These are phyloP conservation scores for Protaetia brevitarsis DNA, from an alignment of 1,140 invertebrate species.

Conservation along the genomic window DNA sequence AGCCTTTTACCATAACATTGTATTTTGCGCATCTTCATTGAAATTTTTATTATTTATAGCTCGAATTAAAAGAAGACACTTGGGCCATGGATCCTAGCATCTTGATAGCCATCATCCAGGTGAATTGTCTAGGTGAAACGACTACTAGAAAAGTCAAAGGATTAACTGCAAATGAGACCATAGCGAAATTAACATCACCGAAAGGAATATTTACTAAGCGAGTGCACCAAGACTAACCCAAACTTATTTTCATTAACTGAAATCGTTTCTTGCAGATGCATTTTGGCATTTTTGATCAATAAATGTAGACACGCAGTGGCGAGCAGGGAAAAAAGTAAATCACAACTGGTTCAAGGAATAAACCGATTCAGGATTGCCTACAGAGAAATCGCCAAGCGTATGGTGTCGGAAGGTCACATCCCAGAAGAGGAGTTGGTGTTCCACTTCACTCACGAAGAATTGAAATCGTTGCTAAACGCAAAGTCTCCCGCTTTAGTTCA, in stretches of 20 bases:
- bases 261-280: conserved; percentile 48
- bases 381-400: too few relatives aligned
- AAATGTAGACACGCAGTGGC: conserved; percentile 59
- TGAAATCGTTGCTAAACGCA: conserved; percentile 57
- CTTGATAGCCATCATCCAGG: conserved; percentile 62
- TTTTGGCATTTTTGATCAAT: conserved; percentile 57
- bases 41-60: too few relatives aligned
- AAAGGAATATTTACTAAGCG: conserved; percentile 48
- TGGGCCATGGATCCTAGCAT: too few relatives aligned
- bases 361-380: conserved; percentile 66
- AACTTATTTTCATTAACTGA: background rate
- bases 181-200: conserved; percentile 51
- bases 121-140: conserved; percentile 45
- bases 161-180: conserved; percentile 46
- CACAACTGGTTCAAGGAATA: conserved; percentile 55
- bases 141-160: conserved; percentile 34
- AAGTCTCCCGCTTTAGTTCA: conserved; percentile 57
- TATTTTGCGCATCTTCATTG: too few relatives aligned
- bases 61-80: too few relatives aligned
- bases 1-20: too few relatives aligned
- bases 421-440: too few relatives aligned
- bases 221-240: conserved; percentile 1
- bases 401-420: too few relatives aligned
- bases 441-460: conserved; percentile 65
- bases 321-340: conserved; percentile 66